A percentile compares a stretch with the other conserved stretches of the same genome.
These are phyloP conservation scores for Mamestra configurata DNA, from an alignment of 1,140 invertebrate species.

Conservation along the genomic window DNA sequence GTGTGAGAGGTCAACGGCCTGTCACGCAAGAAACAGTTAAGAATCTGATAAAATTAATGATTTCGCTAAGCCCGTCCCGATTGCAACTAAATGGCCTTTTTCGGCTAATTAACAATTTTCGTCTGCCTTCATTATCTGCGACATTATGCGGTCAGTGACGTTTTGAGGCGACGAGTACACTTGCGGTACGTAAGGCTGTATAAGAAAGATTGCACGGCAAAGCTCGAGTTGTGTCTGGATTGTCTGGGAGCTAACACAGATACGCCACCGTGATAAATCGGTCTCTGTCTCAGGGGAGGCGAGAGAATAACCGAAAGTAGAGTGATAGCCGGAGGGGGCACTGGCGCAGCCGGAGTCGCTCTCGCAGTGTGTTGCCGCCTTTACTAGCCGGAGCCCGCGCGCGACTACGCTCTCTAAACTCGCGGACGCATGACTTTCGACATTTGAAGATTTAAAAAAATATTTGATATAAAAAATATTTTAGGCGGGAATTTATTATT, in stretches of 20 bases:
- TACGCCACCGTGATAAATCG: slow-evolving; percentile 78
- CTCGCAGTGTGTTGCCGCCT: slow-evolving; percentile 77
- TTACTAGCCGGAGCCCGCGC: slow-evolving; percentile 73
- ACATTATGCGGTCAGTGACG: slow-evolving; percentile 63
- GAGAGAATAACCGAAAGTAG: slow-evolving; percentile 81
- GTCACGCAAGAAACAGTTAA: slow-evolving; percentile 49
- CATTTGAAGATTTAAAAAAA: slow-evolving; percentile 15
- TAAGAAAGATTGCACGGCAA: slow-evolving; percentile 58
- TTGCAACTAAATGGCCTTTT: slow-evolving; percentile 55
- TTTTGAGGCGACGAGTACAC: slow-evolving; percentile 42
- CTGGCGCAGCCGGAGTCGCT: slow-evolving; percentile 60
- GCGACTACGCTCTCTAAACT: slow-evolving; percentile 54
- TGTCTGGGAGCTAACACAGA: slow-evolving; percentile 71
- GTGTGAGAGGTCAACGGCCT: slow-evolving; percentile 50
- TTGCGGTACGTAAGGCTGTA: slow-evolving; percentile 56
- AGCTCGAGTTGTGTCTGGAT: slow-evolving; percentile 65
- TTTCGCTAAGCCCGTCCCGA: slow-evolving; percentile 41
- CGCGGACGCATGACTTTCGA: slow-evolving; percentile 46
- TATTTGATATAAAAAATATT: slow-evolving; percentile 12
- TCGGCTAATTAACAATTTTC: slow-evolving; percentile 36
- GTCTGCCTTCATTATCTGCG: slow-evolving; percentile 57
- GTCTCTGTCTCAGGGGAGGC: slow-evolving; percentile 74
- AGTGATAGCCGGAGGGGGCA: slow-evolving; percentile 79
- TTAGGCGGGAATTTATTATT: slow-evolving; percentile 36
- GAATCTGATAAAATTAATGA: slow-evolving; percentile 48